phyloP scores from a whole-genome alignment of 2,888 invertebrate genomes.

The Philaethria dido region DNA sequence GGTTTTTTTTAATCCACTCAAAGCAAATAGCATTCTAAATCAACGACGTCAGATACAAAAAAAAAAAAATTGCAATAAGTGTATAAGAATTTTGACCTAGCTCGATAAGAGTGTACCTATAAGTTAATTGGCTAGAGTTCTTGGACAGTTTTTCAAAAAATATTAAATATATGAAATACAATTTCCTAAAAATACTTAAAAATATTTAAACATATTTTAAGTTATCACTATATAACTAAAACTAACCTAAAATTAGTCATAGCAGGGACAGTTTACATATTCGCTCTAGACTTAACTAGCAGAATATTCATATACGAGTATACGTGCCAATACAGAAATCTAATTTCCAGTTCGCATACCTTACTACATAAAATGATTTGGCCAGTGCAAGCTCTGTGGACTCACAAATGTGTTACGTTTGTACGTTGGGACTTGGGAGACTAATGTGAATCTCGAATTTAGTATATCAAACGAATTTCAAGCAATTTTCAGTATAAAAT shows the following conservation, averaged over 20 bases:
- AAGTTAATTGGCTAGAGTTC: too few relatives aligned
- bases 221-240: too few relatives aligned
- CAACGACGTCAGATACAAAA: too few relatives aligned
- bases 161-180: too few relatives aligned
- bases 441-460: not conserved
- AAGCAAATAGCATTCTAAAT: too few relatives aligned
- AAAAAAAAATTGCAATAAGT: too few relatives aligned
- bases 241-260: too few relatives aligned
- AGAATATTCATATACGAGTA: slow-evolving; percentile 1
- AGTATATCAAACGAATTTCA: slow-evolving; percentile 1
- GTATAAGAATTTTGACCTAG: too few relatives aligned
- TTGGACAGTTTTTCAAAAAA: too few relatives aligned
- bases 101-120: too few relatives aligned
- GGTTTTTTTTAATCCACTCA: too few relatives aligned
- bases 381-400: not conserved
- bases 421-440: not conserved
- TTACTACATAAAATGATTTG: slow-evolving; percentile 11
- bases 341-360: not conserved
- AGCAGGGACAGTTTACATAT: not conserved
- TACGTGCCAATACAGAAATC: not conserved
- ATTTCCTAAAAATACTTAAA: too few relatives aligned
- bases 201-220: not conserved
- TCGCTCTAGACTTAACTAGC: not conserved
- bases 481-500: not conserved
- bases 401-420: not conserved